Evolutionary conservation across 1,140 invertebrate genomes (phyloP).

Genomic region (Gyrodactylus bullatarudis): DNA sequence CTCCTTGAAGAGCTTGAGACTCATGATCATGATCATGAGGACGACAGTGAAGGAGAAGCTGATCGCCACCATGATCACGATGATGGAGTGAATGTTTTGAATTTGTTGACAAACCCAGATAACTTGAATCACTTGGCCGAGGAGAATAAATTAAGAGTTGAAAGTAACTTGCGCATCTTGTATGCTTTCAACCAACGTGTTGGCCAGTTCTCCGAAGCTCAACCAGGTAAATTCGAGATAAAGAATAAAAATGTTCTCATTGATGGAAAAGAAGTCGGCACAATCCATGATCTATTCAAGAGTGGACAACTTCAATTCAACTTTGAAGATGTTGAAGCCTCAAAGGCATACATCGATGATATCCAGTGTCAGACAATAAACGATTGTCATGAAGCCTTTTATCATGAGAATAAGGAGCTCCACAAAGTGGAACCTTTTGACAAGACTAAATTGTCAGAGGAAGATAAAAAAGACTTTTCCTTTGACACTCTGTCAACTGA

Average conservation of each 20-base stretch:
- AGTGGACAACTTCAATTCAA: neutral
- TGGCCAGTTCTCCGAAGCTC: neutral
- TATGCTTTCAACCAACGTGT: neutral
- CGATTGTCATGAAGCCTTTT: neutral
- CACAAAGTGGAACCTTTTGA: neutral
- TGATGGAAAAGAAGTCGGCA: neutral
- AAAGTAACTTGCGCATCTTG: neutral
- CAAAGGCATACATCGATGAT: neutral
- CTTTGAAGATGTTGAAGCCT: neutral
- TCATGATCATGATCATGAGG: neutral
- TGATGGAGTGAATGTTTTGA: neutral
- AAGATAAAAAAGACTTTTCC: neutral
- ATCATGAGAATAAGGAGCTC: neutral
- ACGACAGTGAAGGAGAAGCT: neutral
- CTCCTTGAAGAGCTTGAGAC: neutral
- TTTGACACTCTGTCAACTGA: neutral
- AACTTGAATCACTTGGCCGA: neutral
- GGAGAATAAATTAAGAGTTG: neutral
- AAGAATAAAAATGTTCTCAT: neutral
- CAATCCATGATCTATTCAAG: neutral
- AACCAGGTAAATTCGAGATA: neutral
- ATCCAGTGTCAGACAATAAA: neutral
- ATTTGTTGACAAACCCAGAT: neutral
- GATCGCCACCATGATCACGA: neutral
- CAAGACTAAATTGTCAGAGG: neutral